A percentile compares a stretch with the other conserved stretches of the same genome.
Evolutionary conservation across 2,888 invertebrate species (phyloP).

Genomic region (Megamerina dolium): DNA sequence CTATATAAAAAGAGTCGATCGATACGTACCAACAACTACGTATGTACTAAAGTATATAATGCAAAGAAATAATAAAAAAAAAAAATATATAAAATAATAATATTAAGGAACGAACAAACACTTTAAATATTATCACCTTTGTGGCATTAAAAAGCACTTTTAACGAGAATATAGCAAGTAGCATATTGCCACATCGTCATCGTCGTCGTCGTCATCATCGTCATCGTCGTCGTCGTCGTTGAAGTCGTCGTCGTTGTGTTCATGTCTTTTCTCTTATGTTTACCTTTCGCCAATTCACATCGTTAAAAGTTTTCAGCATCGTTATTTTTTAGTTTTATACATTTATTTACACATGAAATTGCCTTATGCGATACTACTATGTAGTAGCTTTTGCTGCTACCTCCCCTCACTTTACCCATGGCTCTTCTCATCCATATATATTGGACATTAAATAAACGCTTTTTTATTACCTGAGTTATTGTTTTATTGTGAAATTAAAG

Average conservation of each 20-base stretch:
- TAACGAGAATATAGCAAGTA: too few relatives aligned
- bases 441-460: constrained; percentile 23
- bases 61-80: too few relatives aligned
- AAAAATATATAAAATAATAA: too few relatives aligned
- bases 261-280: background rate
- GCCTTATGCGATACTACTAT: background rate
- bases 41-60: too few relatives aligned
- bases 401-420: background rate
- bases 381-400: background rate
- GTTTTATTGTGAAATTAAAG: constrained; percentile 39
- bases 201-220: background rate
- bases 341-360: background rate
- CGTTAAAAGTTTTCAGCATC: background rate
- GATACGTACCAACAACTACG: too few relatives aligned
- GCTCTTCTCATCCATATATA: background rate
- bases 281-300: too few relatives aligned
- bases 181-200: too few relatives aligned
- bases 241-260: background rate
- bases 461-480: constrained; percentile 39
- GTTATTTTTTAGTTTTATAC: background rate
- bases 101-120: too few relatives aligned
- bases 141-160: too few relatives aligned
- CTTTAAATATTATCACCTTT: too few relatives aligned
- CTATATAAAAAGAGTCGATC: too few relatives aligned
- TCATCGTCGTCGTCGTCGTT: background rate